Conservation (phyloP, 2,888 invertebrate genomes). For the Miltochrista miniata region DNA sequence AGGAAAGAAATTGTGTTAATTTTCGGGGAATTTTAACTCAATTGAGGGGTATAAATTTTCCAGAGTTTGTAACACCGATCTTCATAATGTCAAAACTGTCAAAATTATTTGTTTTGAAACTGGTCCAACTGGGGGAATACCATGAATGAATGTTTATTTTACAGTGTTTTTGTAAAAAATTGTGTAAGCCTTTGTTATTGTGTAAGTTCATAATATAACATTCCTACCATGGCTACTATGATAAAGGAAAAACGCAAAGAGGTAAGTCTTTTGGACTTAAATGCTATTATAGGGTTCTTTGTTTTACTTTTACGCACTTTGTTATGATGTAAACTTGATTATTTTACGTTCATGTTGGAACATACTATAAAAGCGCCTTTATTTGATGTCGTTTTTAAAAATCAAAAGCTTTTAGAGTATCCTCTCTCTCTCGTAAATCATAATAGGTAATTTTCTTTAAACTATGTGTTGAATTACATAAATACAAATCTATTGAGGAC, state of each 20-base stretch:
- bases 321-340: neutral
- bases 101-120: slow-evolving; percentile 24
- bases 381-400: no score
- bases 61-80: neutral
- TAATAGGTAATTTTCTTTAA: no score
- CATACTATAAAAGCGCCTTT: no score
- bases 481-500: no score
- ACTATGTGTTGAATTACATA: no score
- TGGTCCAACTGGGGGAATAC: slow-evolving; percentile 21
- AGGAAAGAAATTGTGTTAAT: no score
- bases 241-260: slow-evolving; percentile 68
- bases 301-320: slow-evolving; percentile 28
- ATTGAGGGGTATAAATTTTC: no score
- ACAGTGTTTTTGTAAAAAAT: neutral
- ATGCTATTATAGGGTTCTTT: slow-evolving; percentile 17
- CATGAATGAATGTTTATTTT: slow-evolving; percentile 16
- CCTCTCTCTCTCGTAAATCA: no score
- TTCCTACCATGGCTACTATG: slow-evolving; percentile 65
- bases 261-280: slow-evolving; percentile 43
- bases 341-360: no score
- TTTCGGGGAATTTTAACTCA: no score
- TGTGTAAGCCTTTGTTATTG: neutral
- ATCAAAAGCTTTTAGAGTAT: no score
- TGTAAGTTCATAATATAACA: neutral
- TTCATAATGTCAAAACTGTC: neutral